A percentile compares a stretch with the other conserved stretches of the same genome.
phyloP scores from a whole-genome alignment of 2,888 invertebrate genomes.

The Cephus pygmeus region DNA sequence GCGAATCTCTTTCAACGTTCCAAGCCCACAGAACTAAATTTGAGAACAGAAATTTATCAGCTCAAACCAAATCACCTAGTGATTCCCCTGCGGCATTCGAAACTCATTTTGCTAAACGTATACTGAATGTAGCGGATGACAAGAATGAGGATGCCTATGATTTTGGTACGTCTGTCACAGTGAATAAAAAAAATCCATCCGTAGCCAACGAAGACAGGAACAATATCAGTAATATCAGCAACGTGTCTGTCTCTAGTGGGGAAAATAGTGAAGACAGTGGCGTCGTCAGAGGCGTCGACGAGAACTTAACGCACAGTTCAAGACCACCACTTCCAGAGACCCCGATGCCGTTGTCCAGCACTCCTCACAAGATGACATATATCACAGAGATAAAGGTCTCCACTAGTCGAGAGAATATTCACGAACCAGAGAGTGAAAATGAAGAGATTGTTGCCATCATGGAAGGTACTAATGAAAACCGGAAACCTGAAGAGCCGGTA shows the following conservation, averaged over 20 bases:
- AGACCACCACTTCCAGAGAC: slow-evolving; percentile 64
- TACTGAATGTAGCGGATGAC: slow-evolving; percentile 32
- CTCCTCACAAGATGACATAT: slow-evolving; percentile 69
- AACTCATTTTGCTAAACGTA: slow-evolving; percentile 42
- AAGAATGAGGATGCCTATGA: slow-evolving; percentile 48
- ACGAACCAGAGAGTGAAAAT: slow-evolving; percentile 28
- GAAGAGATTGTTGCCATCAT: slow-evolving; percentile 38
- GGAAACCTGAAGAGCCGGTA: slow-evolving; percentile 35
- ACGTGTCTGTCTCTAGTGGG: slow-evolving; percentile 59
- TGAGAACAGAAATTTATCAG: slow-evolving; percentile 24
- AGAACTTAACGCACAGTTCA: slow-evolving; percentile 36
- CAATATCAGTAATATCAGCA: slow-evolving; percentile 41
- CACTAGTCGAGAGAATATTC: slow-evolving; percentile 49
- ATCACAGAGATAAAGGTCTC: slow-evolving; percentile 81
- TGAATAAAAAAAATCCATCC: slow-evolving; percentile 46
- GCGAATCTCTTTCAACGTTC: slow-evolving; percentile 29
- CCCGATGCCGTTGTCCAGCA: slow-evolving; percentile 55
- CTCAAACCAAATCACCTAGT: neutral
- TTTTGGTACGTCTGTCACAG: slow-evolving; percentile 47
- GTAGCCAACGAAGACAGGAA: slow-evolving; percentile 48
- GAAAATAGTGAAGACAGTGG: slow-evolving; percentile 60
- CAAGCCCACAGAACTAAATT: slow-evolving; percentile 40
- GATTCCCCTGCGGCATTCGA: slow-evolving; percentile 26
- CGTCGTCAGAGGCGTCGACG: slow-evolving; percentile 49
- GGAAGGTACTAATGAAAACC: slow-evolving; percentile 34